Evolutionary conservation across 2,888 invertebrate genomes (phyloP).

Genomic region (Eupithecia subumbrata): DNA sequence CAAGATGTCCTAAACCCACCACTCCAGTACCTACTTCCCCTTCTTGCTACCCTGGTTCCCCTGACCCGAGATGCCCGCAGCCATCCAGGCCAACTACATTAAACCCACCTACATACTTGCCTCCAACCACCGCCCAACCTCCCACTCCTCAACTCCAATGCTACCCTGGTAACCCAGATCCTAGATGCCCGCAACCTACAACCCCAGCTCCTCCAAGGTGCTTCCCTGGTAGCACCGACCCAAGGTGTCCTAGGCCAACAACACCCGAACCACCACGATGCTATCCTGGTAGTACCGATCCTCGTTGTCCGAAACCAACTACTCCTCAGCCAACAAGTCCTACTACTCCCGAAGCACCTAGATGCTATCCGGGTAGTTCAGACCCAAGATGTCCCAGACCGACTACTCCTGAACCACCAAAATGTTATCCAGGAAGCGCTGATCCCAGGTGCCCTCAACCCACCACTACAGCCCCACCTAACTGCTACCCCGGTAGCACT

Average conservation of each 20-base stretch:
- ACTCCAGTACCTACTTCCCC: conserved; percentile 35
- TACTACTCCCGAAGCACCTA: conserved; percentile 51
- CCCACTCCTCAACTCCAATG: conserved; percentile 38
- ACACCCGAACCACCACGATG: conserved; percentile 38
- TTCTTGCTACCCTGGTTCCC: conserved; percentile 51
- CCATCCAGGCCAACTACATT: conserved; percentile 55
- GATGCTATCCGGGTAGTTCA: conserved; percentile 56
- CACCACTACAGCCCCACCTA: conserved; percentile 52
- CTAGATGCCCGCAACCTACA: conserved; percentile 45
- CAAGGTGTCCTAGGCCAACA: conserved; percentile 59
- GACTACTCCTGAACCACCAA: conserved; percentile 47
- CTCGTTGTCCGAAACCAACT: conserved; percentile 53
- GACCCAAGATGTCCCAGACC: conserved; percentile 54
- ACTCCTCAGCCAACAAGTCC: conserved; percentile 51
- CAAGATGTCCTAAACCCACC: conserved; percentile 32
- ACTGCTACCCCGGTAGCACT: conserved; percentile 46
- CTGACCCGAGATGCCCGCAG: conserved; percentile 54
- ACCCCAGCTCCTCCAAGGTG: conserved; percentile 47
- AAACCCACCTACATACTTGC: conserved; percentile 55
- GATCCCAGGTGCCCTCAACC: conserved; percentile 49
- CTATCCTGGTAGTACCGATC: conserved; percentile 54
- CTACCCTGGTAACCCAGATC: conserved; percentile 46
- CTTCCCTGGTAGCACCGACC: conserved; percentile 62
- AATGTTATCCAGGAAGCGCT: conserved; percentile 44
- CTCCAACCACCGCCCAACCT: conserved; percentile 42